A percentile compares a stretch with the other conserved stretches of the same genome.
phyloP scores from a whole-genome alignment of 2,797 vertebrate genomes.

The Clarias platycephalus region DNA sequence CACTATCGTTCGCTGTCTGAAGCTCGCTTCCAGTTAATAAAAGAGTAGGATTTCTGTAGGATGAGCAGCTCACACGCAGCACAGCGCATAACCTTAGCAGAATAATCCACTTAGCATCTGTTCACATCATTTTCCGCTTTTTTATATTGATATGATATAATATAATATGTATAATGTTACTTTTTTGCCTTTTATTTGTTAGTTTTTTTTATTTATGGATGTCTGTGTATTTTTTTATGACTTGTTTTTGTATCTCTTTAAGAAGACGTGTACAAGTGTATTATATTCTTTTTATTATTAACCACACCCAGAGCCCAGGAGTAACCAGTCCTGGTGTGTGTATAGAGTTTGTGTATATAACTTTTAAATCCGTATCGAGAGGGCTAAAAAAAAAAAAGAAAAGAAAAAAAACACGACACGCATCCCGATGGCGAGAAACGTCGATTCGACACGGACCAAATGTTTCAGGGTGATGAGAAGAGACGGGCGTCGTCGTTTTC shows the following conservation, averaged over 20 bases:
- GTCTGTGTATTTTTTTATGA: constrained; percentile 57
- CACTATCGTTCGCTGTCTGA: not conserved
- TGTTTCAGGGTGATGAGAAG: not conserved
- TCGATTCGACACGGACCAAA: constrained; percentile 46
- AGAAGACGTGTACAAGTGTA: constrained; percentile 62
- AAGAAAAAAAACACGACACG: too few species aligned
- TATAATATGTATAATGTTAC: constrained; percentile 14
- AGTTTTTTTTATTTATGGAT: constrained; percentile 57
- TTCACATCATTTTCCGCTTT: constrained; percentile 16
- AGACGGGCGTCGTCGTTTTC: not conserved
- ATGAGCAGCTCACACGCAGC: constrained; percentile 24
- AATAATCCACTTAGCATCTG: constrained; percentile 10
- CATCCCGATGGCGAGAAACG: too few species aligned
- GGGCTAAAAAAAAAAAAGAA: not conserved
- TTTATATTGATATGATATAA: not conserved
- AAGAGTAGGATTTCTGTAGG: constrained; percentile 21
- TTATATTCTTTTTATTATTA: constrained; percentile 54
- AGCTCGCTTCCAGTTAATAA: not conserved
- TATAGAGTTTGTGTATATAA: not conserved
- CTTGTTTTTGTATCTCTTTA: constrained; percentile 66
- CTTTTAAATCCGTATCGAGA: not conserved
- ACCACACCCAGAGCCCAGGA: constrained; percentile 48
- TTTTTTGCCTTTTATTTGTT: constrained; percentile 44
- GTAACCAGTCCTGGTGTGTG: not conserved
- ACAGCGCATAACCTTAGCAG: constrained; percentile 12